phyloP scores from a whole-genome alignment of 2,888 invertebrate species.

The Scaptomyza polygonia region DNA sequence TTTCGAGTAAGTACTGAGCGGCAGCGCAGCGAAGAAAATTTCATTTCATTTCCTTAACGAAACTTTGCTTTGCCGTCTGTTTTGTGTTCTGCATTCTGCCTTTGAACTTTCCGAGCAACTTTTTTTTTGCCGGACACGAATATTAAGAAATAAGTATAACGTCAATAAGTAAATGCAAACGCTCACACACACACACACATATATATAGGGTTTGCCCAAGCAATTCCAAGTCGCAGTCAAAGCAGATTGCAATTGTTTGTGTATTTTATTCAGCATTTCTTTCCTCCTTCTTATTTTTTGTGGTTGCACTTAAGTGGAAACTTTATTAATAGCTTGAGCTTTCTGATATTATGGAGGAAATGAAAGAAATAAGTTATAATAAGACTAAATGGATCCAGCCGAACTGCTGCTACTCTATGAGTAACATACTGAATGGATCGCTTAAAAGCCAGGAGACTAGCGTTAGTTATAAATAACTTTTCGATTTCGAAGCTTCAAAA shows the following conservation, averaged over 20 bases:
- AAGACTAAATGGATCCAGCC: neutral
- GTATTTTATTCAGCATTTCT: slow-evolving; percentile 28
- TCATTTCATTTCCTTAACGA: slow-evolving; percentile 52
- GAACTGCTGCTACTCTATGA: neutral
- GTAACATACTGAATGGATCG: too few species aligned
- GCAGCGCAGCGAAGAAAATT: slow-evolving; percentile 54
- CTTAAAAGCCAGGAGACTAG: too few species aligned
- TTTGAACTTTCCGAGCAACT: slow-evolving; percentile 49
- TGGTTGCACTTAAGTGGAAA: slow-evolving; percentile 42
- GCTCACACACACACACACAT: slow-evolving; percentile 5
- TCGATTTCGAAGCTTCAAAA: too few species aligned
- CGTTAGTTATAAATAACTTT: too few species aligned
- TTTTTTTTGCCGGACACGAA: slow-evolving; percentile 45
- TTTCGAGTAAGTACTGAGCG: slow-evolving; percentile 33
- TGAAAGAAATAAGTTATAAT: slow-evolving; percentile 5
- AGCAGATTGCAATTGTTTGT: slow-evolving; percentile 44
- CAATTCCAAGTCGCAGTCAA: slow-evolving; percentile 11
- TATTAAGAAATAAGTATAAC: slow-evolving; percentile 48
- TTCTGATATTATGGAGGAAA: slow-evolving; percentile 6
- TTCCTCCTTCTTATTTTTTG: slow-evolving; percentile 1
- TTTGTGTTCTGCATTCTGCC: slow-evolving; percentile 32
- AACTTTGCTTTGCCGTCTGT: slow-evolving; percentile 47
- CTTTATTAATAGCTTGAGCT: slow-evolving; percentile 34
- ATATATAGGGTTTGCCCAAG: slow-evolving; percentile 11
- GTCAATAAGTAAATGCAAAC: slow-evolving; percentile 41